Percentiles rank a stretch among this genome's conserved stretches.
Evolutionary conservation across 2,797 vertebrate species (phyloP).

Genomic region (Thamnophis elegans): DNA sequence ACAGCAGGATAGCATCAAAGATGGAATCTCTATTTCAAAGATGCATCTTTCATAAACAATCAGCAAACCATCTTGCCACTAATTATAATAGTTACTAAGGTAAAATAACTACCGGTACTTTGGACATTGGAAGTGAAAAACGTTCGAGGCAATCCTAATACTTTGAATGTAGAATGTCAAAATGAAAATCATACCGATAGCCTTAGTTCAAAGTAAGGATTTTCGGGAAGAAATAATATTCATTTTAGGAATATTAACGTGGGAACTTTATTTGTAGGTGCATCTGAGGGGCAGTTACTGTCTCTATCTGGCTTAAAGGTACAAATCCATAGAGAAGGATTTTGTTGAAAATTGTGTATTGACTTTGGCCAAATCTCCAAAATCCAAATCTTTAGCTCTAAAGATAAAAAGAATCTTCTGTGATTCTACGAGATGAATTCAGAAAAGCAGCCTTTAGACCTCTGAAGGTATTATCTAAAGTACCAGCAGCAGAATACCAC

Average conservation of each 20-base stretch:
- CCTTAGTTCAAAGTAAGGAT: neutral
- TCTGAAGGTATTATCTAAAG: neutral
- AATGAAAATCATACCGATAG: neutral
- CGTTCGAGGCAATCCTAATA: neutral
- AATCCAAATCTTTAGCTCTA: neutral
- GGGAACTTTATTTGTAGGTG: neutral
- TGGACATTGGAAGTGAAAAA: neutral
- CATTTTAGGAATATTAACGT: neutral
- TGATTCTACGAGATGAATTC: neutral
- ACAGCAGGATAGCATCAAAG: neutral
- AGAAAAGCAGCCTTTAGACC: neutral
- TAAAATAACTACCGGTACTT: neutral
- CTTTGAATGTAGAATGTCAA: neutral
- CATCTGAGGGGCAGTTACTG: neutral
- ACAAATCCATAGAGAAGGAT: neutral
- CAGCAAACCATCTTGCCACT: neutral
- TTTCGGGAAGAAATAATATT: neutral
- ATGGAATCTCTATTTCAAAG: neutral
- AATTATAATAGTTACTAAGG: neutral
- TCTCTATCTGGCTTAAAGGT: neutral
- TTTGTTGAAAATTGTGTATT: neutral
- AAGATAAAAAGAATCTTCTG: neutral
- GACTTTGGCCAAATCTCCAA: neutral
- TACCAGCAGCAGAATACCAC: neutral
- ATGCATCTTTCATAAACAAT: neutral